These are phyloP conservation scores for Dryoscopus gambensis DNA, from an alignment of 2,113 vertebrate species.

Conservation along the genomic window DNA sequence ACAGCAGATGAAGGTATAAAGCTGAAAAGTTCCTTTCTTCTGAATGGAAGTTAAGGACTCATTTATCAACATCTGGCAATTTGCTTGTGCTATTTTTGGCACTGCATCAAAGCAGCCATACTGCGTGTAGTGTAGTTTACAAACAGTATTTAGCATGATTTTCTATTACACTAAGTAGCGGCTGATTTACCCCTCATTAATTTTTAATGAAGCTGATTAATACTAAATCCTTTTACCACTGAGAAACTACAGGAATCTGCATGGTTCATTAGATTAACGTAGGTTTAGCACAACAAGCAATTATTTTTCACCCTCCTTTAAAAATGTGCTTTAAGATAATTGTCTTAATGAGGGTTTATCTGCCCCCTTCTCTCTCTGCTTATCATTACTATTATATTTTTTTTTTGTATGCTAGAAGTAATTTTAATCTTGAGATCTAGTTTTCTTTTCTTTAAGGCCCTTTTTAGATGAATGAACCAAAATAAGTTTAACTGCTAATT, in stretches of 20 bases:
- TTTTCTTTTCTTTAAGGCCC: constrained; percentile 31
- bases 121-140: background rate
- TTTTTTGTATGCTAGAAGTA: background rate
- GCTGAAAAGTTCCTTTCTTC: background rate
- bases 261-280: constrained; percentile 55
- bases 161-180: constrained; percentile 57
- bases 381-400: background rate
- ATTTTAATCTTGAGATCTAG: constrained; percentile 18
- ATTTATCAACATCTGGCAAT: constrained; percentile 32
- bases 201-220: constrained; percentile 72
- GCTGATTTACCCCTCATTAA: constrained; percentile 67
- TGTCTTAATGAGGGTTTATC: constrained; percentile 24
- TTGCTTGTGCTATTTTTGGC: constrained; percentile 24
- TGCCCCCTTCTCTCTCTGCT: background rate
- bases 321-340: constrained; percentile 31
- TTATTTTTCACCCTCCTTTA: constrained; percentile 54
- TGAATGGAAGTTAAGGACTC: background rate
- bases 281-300: constrained; percentile 19
- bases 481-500: constrained; percentile 72
- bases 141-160: constrained; percentile 38
- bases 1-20: background rate
- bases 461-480: constrained; percentile 59
- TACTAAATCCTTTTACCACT: constrained; percentile 49
- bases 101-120: constrained; percentile 1
- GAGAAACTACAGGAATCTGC: constrained; percentile 19